Evolutionary conservation across 2,888 invertebrate species (phyloP).

Genomic region (Troilus luridus): DNA sequence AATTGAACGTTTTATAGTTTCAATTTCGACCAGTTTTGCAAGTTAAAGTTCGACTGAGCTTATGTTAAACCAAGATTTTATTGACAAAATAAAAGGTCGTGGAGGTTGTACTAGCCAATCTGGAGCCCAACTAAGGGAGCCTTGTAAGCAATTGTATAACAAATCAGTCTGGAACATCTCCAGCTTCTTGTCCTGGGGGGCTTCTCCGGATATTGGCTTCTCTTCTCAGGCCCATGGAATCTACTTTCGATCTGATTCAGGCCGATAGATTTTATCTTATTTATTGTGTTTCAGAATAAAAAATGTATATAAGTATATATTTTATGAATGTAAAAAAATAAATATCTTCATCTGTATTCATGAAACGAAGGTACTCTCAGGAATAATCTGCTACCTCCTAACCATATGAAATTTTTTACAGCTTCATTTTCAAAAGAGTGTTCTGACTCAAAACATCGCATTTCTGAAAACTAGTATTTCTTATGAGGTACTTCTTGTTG

Average conservation of each 20-base stretch:
- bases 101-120: background rate
- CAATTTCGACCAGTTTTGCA: background rate
- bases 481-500: too few relatives aligned
- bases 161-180: slow-evolving; percentile 17
- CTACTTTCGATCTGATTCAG: background rate
- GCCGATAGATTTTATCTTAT: background rate
- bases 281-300: background rate
- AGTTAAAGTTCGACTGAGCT: background rate
- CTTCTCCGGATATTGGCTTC: background rate
- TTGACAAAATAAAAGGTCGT: background rate
- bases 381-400: background rate
- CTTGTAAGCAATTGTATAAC: slow-evolving; percentile 21
- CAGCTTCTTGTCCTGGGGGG: background rate
- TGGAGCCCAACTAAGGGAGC: background rate
- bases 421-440: too few relatives aligned
- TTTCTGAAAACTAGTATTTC: too few relatives aligned
- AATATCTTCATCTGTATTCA: background rate
- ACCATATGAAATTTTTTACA: too few relatives aligned
- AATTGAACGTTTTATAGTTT: too few relatives aligned
- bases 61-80: background rate
- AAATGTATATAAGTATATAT: too few relatives aligned
- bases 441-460: too few relatives aligned
- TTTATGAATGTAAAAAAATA: background rate
- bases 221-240: background rate
- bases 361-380: background rate